Conservation (phyloP, 2,888 invertebrate species). For the Caenorhabditis sp. region DNA sequence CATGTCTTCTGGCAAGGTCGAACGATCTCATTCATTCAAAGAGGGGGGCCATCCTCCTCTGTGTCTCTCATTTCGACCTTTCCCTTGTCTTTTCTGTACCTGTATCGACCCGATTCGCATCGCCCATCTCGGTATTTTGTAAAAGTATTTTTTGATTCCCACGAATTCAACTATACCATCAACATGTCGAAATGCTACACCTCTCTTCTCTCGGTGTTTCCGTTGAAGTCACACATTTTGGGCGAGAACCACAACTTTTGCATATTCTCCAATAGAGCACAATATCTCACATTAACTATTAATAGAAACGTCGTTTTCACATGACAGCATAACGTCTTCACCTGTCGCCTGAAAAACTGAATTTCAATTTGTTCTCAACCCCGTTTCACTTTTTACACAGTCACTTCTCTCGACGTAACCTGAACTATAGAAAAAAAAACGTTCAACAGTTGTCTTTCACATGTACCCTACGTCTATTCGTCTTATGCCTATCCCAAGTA, state of each 20-base stretch:
- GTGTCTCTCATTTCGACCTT: constrained; percentile 42
- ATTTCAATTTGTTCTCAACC: background rate
- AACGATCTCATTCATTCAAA: constrained; percentile 43
- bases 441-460: constrained; percentile 9
- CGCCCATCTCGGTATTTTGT: constrained; percentile 55
- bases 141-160: constrained; percentile 28
- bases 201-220: background rate
- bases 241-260: background rate
- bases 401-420: background rate
- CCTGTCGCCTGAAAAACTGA: background rate
- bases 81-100: constrained; percentile 34
- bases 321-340: background rate
- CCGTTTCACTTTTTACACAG: background rate
- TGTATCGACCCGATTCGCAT: constrained; percentile 62
- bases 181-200: background rate
- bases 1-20: constrained; percentile 44
- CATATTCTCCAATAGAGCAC: constrained; percentile 3
- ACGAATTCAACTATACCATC: background rate
- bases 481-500: constrained; percentile 17
- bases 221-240: background rate
- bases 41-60: constrained; percentile 16
- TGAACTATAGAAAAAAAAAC: background rate
- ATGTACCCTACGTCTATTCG: background rate
- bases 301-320: constrained; percentile 44
- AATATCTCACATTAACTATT: constrained; percentile 49